Conservation (phyloP, 2,888 invertebrate genomes). For the Hypercompe scribonia region DNA sequence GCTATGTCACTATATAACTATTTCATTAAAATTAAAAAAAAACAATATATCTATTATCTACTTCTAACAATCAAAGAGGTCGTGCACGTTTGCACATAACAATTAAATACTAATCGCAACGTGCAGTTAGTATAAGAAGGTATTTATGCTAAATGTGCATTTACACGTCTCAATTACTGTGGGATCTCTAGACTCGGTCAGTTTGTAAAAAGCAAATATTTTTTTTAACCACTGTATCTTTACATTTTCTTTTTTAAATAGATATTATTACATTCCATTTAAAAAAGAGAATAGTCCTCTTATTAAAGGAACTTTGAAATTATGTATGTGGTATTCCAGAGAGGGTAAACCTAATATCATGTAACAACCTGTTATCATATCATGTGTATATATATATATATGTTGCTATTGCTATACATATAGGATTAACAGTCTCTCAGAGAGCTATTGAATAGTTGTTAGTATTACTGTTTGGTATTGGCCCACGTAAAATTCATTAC, state of each 20-base stretch:
- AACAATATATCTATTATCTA: slow-evolving; percentile 24
- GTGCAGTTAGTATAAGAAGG: slow-evolving; percentile 2
- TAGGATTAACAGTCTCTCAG: neutral
- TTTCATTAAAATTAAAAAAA: slow-evolving; percentile 16
- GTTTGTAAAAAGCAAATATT: neutral
- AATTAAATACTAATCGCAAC: slow-evolving; percentile 25
- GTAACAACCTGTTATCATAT: too few relatives aligned
- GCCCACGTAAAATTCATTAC: neutral
- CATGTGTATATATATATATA: too few relatives aligned
- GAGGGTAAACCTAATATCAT: too few relatives aligned
- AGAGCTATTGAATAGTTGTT: neutral
- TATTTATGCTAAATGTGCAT: neutral
- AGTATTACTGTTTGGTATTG: neutral
- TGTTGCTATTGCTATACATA: too few relatives aligned
- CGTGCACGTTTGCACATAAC: slow-evolving; percentile 12
- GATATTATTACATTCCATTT: too few relatives aligned
- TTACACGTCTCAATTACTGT: neutral
- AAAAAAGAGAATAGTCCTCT: too few relatives aligned
- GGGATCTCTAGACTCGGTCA: neutral
- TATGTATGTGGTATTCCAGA: too few relatives aligned
- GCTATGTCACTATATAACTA: neutral
- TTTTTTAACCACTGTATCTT: neutral
- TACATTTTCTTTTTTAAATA: neutral
- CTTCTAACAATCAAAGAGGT: neutral
- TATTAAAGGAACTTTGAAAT: too few relatives aligned